A percentile compares a stretch with the other conserved stretches of the same genome.
Evolutionary conservation across 2,888 invertebrate species (phyloP).

Genomic region (Caenorhabditis afra): DNA sequence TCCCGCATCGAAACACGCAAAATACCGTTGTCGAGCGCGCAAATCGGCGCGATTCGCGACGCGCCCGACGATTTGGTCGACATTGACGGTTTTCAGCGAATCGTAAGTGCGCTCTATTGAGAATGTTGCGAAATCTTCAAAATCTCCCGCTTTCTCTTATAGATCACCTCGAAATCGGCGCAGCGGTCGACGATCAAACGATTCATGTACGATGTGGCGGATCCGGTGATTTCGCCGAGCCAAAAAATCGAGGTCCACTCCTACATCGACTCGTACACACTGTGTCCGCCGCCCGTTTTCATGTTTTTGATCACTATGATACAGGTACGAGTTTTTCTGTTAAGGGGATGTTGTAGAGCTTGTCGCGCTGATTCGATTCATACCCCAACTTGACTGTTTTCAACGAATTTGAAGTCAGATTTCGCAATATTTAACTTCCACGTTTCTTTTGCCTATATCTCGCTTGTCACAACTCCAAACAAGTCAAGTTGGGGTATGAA

Average conservation of each 20-base stretch:
- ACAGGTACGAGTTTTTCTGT: constrained; percentile 67
- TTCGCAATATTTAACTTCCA: neutral
- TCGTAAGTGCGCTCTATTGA: constrained; percentile 52
- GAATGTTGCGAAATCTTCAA: neutral
- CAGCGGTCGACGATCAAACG: constrained; percentile 58
- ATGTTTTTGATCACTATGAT: constrained; percentile 92
- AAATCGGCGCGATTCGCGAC: constrained; percentile 59
- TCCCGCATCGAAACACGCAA: constrained; percentile 44
- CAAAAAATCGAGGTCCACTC: constrained; percentile 65
- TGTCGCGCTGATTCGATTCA: neutral
- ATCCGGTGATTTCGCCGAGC: constrained; percentile 49
- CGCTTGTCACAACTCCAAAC: neutral
- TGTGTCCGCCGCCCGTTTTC: constrained; percentile 90
- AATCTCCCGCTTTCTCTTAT: neutral
- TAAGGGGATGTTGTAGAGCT: neutral
- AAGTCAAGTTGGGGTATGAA: neutral
- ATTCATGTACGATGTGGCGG: constrained; percentile 61
- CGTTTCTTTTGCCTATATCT: too few relatives aligned
- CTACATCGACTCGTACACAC: constrained; percentile 67
- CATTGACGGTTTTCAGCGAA: constrained; percentile 63
- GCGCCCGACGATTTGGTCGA: constrained; percentile 61
- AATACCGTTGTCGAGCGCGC: constrained; percentile 46
- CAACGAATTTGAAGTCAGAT: neutral
- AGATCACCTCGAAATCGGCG: constrained; percentile 61
- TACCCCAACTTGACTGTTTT: neutral